These are phyloP conservation scores for Luidia sarsii DNA, from an alignment of 53 echinoderm and acorn worm genomes.

Conservation along the genomic window DNA sequence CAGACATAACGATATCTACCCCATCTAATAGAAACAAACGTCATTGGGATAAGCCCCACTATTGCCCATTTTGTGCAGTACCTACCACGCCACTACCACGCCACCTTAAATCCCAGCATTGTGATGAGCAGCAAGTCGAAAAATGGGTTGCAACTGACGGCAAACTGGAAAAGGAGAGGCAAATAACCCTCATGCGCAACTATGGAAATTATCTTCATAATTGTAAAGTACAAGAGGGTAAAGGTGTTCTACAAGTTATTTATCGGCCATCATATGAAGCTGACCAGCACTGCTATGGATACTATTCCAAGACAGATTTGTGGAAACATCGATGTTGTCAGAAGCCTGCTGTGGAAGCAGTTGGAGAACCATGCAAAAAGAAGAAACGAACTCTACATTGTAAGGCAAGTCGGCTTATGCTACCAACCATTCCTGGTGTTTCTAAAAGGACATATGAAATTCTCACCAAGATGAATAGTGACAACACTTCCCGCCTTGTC, in stretches of 20 bases:
- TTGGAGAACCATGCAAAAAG: conserved; percentile 35
- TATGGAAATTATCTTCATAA: conserved; percentile 68
- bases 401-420: conserved; percentile 50
- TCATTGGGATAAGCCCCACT: conserved; percentile 70
- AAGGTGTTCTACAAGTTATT: conserved; percentile 48
- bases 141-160: conserved; percentile 36
- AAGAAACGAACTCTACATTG: conserved; percentile 31
- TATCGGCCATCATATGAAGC: conserved; percentile 57
- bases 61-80: conserved; percentile 60
- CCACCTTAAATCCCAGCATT: conserved; percentile 50
- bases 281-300: conserved; percentile 56
- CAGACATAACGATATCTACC: background rate
- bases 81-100: conserved; percentile 66
- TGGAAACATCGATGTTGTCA: conserved; percentile 70
- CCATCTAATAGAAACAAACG: conserved; percentile 35
- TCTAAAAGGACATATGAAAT: conserved; percentile 47
- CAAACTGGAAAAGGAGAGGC: conserved; percentile 55
- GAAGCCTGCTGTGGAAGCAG: conserved; percentile 18
- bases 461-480: conserved; percentile 44
- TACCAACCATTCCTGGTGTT: conserved; percentile 43
- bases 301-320: conserved; percentile 56
- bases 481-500: conserved; percentile 38
- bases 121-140: conserved; percentile 42
- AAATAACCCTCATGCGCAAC: conserved; percentile 55
- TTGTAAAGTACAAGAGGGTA: conserved; percentile 56